These are phyloP conservation scores for Egretta garzetta DNA, from an alignment of 2,113 vertebrate species.

Conservation along the genomic window DNA sequence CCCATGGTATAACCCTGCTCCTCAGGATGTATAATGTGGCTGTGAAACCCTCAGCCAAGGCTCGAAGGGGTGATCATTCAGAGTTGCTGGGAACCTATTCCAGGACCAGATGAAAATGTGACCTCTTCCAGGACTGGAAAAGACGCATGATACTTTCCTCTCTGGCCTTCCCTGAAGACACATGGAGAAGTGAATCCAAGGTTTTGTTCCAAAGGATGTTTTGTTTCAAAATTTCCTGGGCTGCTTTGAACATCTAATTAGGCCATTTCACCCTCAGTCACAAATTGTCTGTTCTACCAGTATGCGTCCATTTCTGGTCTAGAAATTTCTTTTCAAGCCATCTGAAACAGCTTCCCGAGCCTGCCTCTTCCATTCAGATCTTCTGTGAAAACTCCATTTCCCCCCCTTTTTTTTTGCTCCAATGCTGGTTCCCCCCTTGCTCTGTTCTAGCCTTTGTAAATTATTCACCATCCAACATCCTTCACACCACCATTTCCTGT, in stretches of 20 bases:
- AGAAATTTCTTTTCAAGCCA: background rate
- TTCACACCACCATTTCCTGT: conserved; percentile 7
- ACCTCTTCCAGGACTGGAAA: background rate
- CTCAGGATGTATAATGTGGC: background rate
- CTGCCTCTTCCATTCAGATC: background rate
- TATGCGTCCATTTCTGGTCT: background rate
- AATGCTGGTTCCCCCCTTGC: background rate
- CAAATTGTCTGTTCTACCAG: background rate
- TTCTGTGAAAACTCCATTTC: background rate
- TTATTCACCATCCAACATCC: conserved; percentile 25
- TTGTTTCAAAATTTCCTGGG: background rate
- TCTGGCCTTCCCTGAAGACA: background rate
- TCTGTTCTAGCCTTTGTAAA: background rate
- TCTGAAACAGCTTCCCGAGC: background rate
- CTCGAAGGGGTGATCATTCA: background rate
- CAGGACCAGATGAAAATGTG: background rate
- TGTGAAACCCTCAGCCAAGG: background rate
- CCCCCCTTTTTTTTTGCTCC: background rate
- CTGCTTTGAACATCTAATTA: background rate
- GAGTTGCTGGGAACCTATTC: background rate
- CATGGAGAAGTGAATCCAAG: background rate
- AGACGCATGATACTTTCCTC: background rate
- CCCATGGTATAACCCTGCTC: background rate
- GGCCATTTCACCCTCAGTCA: background rate
- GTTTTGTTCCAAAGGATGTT: background rate